Percentiles rank a stretch among this genome's conserved stretches.
These are phyloP conservation scores for Ophioderma brevispina DNA, from an alignment of 35 echinoderm and acorn worm species.

Conservation along the genomic window DNA sequence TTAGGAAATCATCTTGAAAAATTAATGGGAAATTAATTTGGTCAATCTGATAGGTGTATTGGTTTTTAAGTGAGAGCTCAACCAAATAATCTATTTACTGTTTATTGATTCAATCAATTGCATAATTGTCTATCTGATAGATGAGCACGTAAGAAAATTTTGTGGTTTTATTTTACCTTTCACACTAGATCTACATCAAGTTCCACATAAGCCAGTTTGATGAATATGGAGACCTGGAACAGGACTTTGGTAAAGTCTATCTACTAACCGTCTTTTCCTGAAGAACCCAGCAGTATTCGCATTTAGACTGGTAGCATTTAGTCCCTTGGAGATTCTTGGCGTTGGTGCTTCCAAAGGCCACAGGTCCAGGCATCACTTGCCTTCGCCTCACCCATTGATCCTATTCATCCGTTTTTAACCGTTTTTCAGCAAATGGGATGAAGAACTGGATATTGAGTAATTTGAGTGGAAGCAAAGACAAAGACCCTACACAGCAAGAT, in stretches of 20 bases:
- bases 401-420: neutral
- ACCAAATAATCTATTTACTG: no score
- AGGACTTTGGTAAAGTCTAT: slow-evolving; percentile 42
- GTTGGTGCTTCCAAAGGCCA: neutral
- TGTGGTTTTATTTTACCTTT: neutral
- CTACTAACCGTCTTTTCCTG: slow-evolving; percentile 8
- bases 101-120: no score
- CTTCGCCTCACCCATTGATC: neutral
- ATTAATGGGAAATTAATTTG: no score
- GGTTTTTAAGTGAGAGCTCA: no score
- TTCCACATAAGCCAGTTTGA: slow-evolving; percentile 20
- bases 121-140: no score
- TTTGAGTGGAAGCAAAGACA: no score
- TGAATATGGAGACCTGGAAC: slow-evolving; percentile 24
- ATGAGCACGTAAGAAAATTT: no score
- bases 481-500: no score
- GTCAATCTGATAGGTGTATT: no score
- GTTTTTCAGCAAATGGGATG: neutral
- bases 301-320: neutral
- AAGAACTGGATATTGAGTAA: neutral
- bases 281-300: slow-evolving; percentile 14
- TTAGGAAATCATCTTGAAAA: no score
- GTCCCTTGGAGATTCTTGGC: neutral
- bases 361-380: neutral
- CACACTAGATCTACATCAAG: slow-evolving; percentile 39